These are phyloP conservation scores for Thripadectes ignobilis DNA, from an alignment of 2,797 vertebrate genomes.

Conservation along the genomic window DNA sequence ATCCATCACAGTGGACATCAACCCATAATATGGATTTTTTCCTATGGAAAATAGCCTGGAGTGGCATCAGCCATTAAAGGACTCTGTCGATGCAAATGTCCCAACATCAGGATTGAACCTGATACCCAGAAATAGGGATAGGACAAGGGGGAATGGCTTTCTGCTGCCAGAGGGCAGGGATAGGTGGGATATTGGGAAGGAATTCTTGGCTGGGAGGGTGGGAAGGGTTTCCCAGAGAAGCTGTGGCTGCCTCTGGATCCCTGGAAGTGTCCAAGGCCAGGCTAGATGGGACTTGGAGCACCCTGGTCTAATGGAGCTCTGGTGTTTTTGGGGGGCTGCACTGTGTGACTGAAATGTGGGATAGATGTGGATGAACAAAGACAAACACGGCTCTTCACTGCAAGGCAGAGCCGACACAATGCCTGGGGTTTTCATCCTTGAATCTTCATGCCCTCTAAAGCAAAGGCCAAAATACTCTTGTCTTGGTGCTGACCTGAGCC, in stretches of 20 bases:
- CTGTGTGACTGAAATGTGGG: background rate
- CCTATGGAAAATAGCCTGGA: background rate
- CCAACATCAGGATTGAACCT: background rate
- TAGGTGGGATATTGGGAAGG: background rate
- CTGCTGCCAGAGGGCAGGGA: background rate
- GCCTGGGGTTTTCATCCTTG: background rate
- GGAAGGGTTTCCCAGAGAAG: background rate
- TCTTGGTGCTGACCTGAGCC: background rate
- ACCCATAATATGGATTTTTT: fast-evolving
- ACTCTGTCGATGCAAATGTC: background rate
- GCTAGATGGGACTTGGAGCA: background rate
- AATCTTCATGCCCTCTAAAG: background rate
- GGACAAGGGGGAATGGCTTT: background rate
- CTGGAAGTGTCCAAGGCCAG: background rate
- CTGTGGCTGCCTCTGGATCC: background rate
- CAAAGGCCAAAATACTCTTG: background rate
- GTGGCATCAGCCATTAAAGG: background rate
- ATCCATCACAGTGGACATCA: background rate
- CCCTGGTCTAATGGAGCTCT: background rate
- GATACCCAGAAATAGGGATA: background rate
- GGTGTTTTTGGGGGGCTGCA: background rate
- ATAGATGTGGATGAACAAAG: background rate
- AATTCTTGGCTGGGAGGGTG: background rate
- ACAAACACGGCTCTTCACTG: fast-evolving
- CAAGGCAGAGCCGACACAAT: background rate